A percentile compares a stretch with the other conserved stretches of the same genome.
Conservation (phyloP, 2,888 invertebrate species). For the Boloria selene region DNA sequence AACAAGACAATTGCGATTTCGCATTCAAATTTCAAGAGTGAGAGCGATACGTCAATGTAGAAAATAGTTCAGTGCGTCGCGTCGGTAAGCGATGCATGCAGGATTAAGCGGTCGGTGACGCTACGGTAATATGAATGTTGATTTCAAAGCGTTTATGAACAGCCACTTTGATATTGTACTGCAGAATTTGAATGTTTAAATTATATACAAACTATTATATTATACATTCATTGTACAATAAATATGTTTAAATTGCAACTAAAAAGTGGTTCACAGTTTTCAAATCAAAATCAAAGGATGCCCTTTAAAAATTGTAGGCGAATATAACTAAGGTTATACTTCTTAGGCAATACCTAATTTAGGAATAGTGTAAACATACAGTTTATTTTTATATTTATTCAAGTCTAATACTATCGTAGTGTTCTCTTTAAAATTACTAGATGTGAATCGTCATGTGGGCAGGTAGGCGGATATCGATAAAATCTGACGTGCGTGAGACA, state of each 20-base stretch:
- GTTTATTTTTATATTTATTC: background rate
- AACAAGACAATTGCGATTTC: slow-evolving; percentile 69
- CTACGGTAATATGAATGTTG: slow-evolving; percentile 10
- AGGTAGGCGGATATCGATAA: slow-evolving; percentile 57
- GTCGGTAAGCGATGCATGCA: slow-evolving; percentile 32
- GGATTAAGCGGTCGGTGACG: slow-evolving; percentile 17
- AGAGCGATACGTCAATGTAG: slow-evolving; percentile 53
- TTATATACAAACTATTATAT: too few species aligned
- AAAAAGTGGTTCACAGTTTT: too few species aligned
- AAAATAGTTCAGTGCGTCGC: slow-evolving; percentile 37
- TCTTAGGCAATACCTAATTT: too few species aligned
- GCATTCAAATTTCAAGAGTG: slow-evolving; percentile 63
- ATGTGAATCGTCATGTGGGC: slow-evolving; percentile 55
- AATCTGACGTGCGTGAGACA: slow-evolving; percentile 69
- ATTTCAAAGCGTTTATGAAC: background rate
- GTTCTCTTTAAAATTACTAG: slow-evolving; percentile 14
- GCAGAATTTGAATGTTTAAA: too few species aligned
- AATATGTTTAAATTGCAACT: too few species aligned
- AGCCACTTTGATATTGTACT: background rate
- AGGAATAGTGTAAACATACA: background rate
- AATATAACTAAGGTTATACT: too few species aligned
- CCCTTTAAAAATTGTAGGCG: too few species aligned
- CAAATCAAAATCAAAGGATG: too few species aligned
- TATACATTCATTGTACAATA: too few species aligned
- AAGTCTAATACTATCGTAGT: background rate